phyloP scores from a whole-genome alignment of 2,888 invertebrate species.

The Drosophila stalkeri region DNA sequence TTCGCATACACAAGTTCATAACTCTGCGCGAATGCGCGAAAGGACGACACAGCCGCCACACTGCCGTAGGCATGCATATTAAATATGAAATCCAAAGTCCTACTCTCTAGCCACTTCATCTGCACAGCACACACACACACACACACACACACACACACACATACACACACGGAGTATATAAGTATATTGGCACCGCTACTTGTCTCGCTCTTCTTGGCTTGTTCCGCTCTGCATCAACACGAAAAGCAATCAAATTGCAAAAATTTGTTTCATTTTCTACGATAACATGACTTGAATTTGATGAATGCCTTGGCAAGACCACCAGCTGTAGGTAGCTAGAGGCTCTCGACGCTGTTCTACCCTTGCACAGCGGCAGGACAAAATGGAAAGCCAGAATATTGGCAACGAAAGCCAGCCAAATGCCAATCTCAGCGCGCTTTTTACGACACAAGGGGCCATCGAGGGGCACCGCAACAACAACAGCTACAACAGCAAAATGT shows the following conservation, averaged over 20 bases:
- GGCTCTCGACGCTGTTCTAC: neutral
- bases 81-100: slow-evolving; percentile 56
- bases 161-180: slow-evolving; percentile 16
- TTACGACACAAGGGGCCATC: slow-evolving; percentile 54
- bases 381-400: slow-evolving; percentile 67
- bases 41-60: slow-evolving; percentile 24
- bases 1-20: slow-evolving; percentile 71
- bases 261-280: slow-evolving; percentile 80
- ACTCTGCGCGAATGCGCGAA: slow-evolving; percentile 53
- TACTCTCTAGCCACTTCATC: slow-evolving; percentile 45
- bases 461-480: slow-evolving; percentile 6
- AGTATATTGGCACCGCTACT: slow-evolving; percentile 47
- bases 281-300: slow-evolving; percentile 81
- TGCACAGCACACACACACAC: slow-evolving; percentile 23
- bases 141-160: slow-evolving; percentile 8
- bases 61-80: slow-evolving; percentile 73
- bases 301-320: slow-evolving; percentile 75
- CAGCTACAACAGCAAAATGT: slow-evolving; percentile 51
- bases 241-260: slow-evolving; percentile 80
- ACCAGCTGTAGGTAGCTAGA: slow-evolving; percentile 13
- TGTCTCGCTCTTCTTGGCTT: neutral
- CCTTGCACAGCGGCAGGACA: slow-evolving; percentile 10
- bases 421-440: slow-evolving; percentile 75
- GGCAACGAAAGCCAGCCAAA: slow-evolving; percentile 74
- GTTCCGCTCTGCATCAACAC: slow-evolving; percentile 64